Conservation (phyloP, 2,888 invertebrate genomes). For the Ctenicera cuprea region DNA sequence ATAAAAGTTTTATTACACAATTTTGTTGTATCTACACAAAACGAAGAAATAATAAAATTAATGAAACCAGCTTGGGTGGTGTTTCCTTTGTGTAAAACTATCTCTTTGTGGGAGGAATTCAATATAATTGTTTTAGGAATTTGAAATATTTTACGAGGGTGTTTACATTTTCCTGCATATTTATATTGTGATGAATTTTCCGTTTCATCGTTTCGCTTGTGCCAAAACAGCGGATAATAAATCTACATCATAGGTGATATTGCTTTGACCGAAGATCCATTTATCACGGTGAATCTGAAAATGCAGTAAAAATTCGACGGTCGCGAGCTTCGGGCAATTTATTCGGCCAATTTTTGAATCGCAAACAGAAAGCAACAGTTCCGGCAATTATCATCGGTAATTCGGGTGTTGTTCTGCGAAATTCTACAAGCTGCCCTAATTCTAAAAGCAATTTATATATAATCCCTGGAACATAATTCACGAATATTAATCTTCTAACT, state of each 20-base stretch:
- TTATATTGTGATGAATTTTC: slow-evolving; percentile 13
- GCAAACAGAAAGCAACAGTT: slow-evolving; percentile 19
- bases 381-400: slow-evolving; percentile 18
- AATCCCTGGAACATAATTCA: slow-evolving; percentile 43
- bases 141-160: not conserved
- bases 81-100: no score
- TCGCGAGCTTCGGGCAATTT: not conserved
- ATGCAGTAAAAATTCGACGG: slow-evolving; percentile 17
- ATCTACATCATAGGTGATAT: slow-evolving; percentile 33
- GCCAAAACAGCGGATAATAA: slow-evolving; percentile 16
- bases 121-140: not conserved
- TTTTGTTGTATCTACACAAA: no score
- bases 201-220: slow-evolving; percentile 5
- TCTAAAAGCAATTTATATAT: slow-evolving; percentile 41
- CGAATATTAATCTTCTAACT: slow-evolving; percentile 39
- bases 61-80: no score
- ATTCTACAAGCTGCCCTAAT: slow-evolving; percentile 22
- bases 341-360: not conserved
- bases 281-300: slow-evolving; percentile 26
- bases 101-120: not conserved
- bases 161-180: not conserved
- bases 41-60: no score
- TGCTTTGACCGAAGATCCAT: slow-evolving; percentile 30
- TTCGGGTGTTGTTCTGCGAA: slow-evolving; percentile 16
- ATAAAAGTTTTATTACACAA: no score